These are phyloP conservation scores for Menidia menidia DNA, from an alignment of 2,797 vertebrate genomes.

Conservation along the genomic window DNA sequence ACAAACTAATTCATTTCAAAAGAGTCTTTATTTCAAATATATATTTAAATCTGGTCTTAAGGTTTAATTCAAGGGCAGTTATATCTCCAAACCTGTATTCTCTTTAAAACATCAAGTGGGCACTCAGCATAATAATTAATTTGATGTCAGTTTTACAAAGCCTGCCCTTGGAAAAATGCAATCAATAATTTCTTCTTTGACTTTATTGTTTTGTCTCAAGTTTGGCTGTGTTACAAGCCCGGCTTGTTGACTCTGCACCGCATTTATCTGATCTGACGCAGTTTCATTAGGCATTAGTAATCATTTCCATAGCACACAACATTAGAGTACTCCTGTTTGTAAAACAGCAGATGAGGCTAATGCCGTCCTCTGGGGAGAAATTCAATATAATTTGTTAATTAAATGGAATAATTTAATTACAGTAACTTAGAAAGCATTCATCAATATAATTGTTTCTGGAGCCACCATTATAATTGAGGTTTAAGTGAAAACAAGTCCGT, in stretches of 20 bases:
- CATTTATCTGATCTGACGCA: constrained; percentile 80
- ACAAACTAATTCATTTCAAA: constrained; percentile 3
- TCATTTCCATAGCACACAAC: constrained; percentile 79
- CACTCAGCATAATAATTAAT: constrained; percentile 65
- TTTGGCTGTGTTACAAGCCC: constrained; percentile 70
- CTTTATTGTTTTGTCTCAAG: constrained; percentile 70
- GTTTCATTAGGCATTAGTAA: constrained; percentile 80
- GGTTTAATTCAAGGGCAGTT: constrained; percentile 24
- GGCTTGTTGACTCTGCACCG: constrained; percentile 65
- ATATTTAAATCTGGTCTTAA: constrained; percentile 10
- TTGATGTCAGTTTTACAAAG: constrained; percentile 67
- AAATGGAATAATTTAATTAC: constrained; percentile 90
- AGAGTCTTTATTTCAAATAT: constrained; percentile 6
- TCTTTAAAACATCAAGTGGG: constrained; percentile 46
- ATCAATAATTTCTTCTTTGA: constrained; percentile 73
- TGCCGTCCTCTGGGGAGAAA: constrained; percentile 84
- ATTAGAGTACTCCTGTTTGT: constrained; percentile 83
- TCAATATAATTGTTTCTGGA: constrained; percentile 88
- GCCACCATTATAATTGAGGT: constrained; percentile 85
- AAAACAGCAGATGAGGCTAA: constrained; percentile 85
- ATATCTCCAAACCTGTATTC: constrained; percentile 31
- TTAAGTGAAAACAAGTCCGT: constrained; percentile 87
- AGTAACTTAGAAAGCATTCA: constrained; percentile 86
- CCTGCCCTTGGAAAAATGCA: constrained; percentile 62
- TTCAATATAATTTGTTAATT: constrained; percentile 89